Base-by-base conservation (phyloP, 2,888 invertebrate species). In the Drosophila falleni region DNA sequence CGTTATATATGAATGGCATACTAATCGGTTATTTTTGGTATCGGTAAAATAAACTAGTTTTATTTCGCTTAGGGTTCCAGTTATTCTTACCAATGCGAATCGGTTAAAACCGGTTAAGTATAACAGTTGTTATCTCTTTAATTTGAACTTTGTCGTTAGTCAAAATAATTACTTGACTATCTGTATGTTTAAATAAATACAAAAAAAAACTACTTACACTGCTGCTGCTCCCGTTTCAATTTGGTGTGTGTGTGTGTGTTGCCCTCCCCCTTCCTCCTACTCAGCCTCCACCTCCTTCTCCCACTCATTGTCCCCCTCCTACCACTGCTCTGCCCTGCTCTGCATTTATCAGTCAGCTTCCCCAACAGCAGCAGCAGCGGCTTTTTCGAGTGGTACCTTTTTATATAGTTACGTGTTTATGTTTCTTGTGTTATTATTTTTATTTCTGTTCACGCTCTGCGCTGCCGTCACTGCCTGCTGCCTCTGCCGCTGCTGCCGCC, bases 401-500 rank as follows among this genome's bases (percentile, higher is more conserved):
- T 87, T 81, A 80, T 83, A 70, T 71, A 83, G 87, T 83, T 83
- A 83, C 74, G 87, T 86, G 87, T 87, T 83, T 84, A 83, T 83
- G 83, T 81, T 83, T 81, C 84, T 74, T 80, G 56, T 81, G 80
- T 82, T 87, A 81, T 87, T 84, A 87, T 87, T 84, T 83, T 87
- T 78, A 78, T 81, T 75, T 78, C 74, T 64, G 75, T 78, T 72
- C 75, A 35, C 58, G 59, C 51, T 78, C 77, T 67, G 50, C 67
- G 77, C 74, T 80, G 69, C 65, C 75, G 80, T 74, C 59, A 59
- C 47, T 41, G 61, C 35, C 47, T 44, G 33, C 44, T 29, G 44
- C 29, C 29, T 29, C 29, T 29, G 29, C 8, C 29, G 2, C 19
- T 16, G 29, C 64, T 46, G 37, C 51, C 62, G 69, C 62, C 75